Evolutionary conservation across 2,113 vertebrate species (phyloP).

Genomic region (Empidonax alnorum): DNA sequence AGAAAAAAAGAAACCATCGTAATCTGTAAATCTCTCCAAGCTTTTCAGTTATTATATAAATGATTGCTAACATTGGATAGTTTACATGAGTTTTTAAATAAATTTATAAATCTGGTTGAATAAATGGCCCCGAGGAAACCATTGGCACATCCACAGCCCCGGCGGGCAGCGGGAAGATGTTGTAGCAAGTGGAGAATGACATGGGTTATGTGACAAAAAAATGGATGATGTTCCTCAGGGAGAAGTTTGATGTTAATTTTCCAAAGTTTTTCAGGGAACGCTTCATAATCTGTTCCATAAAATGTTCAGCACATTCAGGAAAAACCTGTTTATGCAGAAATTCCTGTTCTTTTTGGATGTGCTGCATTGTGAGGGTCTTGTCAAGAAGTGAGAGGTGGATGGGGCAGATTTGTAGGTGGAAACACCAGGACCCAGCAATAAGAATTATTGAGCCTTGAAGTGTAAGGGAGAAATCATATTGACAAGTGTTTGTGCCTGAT

Average conservation of each 20-base stretch:
- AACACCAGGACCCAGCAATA: background rate
- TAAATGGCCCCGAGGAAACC: background rate
- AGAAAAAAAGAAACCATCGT: background rate
- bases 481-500: background rate
- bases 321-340: background rate
- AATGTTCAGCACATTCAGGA: background rate
- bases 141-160: accelerated
- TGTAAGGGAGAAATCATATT: background rate
- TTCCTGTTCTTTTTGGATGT: background rate
- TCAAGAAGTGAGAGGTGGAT: background rate
- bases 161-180: accelerated
- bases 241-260: background rate
- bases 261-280: background rate
- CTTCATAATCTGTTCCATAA: background rate
- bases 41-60: background rate
- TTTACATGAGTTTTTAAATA: background rate
- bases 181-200: background rate
- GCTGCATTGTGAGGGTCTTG: background rate
- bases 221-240: background rate
- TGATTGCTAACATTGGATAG: too few species aligned
- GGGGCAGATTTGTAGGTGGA: background rate
- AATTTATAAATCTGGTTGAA: background rate
- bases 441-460: background rate
- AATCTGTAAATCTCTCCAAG: background rate
- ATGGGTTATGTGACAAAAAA: background rate